phyloP scores from a whole-genome alignment of 92 coral and sea anemone species.

The Pocillopora grandis region DNA sequence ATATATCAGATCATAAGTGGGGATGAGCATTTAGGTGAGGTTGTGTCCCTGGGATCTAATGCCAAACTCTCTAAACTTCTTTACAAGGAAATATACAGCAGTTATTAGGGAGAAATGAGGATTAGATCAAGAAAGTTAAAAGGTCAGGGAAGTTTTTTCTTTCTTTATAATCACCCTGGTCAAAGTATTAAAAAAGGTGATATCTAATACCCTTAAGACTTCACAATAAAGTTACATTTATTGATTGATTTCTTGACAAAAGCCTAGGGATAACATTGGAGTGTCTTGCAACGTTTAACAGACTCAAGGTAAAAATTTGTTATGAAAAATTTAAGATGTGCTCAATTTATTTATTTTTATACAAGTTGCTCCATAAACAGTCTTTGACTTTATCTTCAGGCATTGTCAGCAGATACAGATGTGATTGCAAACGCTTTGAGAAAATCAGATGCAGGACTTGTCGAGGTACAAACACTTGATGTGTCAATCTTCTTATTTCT shows the following conservation, averaged over 20 bases:
- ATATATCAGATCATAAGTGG: no score
- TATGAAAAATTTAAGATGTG: neutral
- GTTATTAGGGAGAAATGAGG: no score
- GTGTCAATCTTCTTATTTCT: neutral
- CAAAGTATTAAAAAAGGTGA: no score
- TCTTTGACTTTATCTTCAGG: neutral
- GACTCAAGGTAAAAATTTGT: conserved; percentile 65
- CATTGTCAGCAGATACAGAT: conserved; percentile 56
- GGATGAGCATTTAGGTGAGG: no score
- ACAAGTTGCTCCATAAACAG: neutral
- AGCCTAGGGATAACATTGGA: conserved; percentile 84
- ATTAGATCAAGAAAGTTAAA: no score
- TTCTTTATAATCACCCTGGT: no score
- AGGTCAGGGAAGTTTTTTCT: no score
- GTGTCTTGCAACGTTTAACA: conserved; percentile 80
- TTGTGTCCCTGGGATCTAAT: no score
- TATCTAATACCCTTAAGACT: no score
- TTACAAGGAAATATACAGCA: neutral
- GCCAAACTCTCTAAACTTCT: neutral
- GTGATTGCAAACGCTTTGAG: conserved; percentile 66
- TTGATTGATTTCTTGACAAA: conserved; percentile 9
- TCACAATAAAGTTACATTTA: no score
- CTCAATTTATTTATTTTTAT: neutral
- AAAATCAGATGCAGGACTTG: conserved; percentile 69
- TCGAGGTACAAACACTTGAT: conserved; percentile 63